Percentiles rank a stretch among this genome's conserved stretches.
phyloP scores from a whole-genome alignment of 2,888 invertebrate species.

The Heliconius hortense region DNA sequence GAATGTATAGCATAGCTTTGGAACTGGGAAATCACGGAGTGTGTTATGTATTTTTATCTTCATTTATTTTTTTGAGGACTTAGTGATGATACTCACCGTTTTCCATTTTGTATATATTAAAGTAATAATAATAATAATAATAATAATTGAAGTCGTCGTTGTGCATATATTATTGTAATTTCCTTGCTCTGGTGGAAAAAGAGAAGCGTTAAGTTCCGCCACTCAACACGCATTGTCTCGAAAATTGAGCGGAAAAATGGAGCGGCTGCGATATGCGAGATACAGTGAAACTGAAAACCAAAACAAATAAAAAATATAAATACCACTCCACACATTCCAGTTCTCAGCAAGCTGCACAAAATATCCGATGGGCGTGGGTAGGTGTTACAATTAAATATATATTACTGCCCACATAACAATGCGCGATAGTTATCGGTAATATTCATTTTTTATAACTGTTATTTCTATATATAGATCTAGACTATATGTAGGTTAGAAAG shows the following conservation, averaged over 20 bases:
- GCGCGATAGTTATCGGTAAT: slow-evolving; percentile 29
- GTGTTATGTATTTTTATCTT: not conserved
- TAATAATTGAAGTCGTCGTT: too few relatives aligned
- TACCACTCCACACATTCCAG: slow-evolving; percentile 47
- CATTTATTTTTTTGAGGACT: not conserved
- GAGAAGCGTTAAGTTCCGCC: not conserved
- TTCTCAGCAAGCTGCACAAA: slow-evolving; percentile 55
- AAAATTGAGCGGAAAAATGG: not conserved
- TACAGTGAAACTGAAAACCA: too few relatives aligned
- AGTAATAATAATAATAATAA: too few relatives aligned
- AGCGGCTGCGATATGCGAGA: too few relatives aligned
- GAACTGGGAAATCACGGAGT: slow-evolving; percentile 43
- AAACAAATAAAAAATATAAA: slow-evolving; percentile 7
- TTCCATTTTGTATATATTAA: too few relatives aligned
- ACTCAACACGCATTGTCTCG: not conserved
- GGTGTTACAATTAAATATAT: slow-evolving; percentile 74
- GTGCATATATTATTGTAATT: not conserved
- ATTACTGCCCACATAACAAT: slow-evolving; percentile 51
- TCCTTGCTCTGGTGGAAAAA: not conserved
- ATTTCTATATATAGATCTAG: not conserved
- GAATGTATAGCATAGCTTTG: slow-evolving; percentile 58
- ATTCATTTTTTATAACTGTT: slow-evolving; percentile 19
- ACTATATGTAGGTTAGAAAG: not conserved
- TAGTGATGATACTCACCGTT: not conserved
- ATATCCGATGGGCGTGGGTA: slow-evolving; percentile 62